Conservation (phyloP, 2,113 vertebrate genomes). For the Arizona elegans region DNA sequence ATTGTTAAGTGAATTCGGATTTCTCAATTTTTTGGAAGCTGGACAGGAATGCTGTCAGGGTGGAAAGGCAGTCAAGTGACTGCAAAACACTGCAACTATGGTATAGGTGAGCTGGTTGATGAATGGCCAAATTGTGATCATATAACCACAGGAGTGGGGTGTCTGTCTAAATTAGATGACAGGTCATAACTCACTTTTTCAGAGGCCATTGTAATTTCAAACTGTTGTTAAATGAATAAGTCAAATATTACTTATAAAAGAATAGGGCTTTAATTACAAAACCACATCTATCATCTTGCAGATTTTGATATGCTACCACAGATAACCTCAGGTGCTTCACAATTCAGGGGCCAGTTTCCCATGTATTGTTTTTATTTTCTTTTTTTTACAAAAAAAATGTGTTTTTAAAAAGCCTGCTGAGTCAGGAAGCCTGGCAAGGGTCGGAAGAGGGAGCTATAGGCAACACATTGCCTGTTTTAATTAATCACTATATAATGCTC, state of each 20-base stretch:
- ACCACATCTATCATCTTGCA: background rate
- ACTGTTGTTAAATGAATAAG: background rate
- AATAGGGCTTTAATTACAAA: background rate
- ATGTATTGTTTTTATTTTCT: background rate
- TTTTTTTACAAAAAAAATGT: background rate
- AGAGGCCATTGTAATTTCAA: background rate
- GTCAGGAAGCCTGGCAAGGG: background rate
- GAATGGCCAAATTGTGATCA: background rate
- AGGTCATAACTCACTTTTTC: background rate
- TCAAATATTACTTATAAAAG: background rate
- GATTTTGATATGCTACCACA: background rate
- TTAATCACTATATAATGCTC: background rate
- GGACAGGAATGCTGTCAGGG: background rate
- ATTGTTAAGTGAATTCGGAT: background rate
- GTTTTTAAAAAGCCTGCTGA: background rate
- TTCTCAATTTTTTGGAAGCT: background rate
- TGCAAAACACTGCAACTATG: background rate
- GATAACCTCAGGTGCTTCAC: background rate
- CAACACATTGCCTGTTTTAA: conserved; percentile 7
- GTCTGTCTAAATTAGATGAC: background rate
- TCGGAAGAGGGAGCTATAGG: background rate
- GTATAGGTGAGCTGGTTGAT: background rate
- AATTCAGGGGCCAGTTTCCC: background rate
- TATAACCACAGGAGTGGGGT: background rate
- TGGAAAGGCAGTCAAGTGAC: background rate